These are phyloP conservation scores for Pantala flavescens DNA, from an alignment of 1,140 invertebrate species.

Conservation along the genomic window DNA sequence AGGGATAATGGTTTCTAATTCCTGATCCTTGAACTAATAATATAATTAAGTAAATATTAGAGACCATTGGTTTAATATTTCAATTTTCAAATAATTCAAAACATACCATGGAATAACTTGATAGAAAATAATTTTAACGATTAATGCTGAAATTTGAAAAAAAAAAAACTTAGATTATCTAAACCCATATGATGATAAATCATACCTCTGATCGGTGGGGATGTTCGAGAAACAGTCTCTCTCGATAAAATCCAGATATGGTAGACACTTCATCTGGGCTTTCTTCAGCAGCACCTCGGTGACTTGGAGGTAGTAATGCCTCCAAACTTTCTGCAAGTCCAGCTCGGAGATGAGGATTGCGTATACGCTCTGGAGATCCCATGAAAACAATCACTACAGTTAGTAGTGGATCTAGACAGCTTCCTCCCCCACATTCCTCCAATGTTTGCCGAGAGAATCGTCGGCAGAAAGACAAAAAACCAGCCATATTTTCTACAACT, in stretches of 20 bases:
- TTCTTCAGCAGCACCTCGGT: conserved; percentile 22
- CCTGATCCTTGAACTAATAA: too few species aligned
- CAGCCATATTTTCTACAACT: conserved; percentile 76
- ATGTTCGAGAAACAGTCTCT: conserved; percentile 68
- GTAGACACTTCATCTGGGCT: conserved; percentile 9
- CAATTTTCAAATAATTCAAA: too few species aligned
- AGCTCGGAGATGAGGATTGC: conserved; percentile 88
- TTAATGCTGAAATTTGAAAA: too few species aligned
- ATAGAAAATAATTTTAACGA: too few species aligned
- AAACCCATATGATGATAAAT: too few species aligned
- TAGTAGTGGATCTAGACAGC: conserved; percentile 46
- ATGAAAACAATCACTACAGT: conserved; percentile 54
- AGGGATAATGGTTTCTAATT: too few species aligned
- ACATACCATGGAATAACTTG: too few species aligned
- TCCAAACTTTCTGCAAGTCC: conserved; percentile 81
- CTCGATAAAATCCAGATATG: conserved; percentile 44
- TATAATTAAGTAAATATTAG: too few species aligned
- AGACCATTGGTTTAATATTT: too few species aligned
- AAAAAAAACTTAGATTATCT: too few species aligned
- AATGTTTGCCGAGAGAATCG: conserved; percentile 49
- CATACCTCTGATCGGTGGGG: conserved; percentile 52
- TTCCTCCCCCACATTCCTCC: conserved; percentile 42
- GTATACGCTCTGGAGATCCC: conserved; percentile 66
- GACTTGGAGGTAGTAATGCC: conserved; percentile 56
- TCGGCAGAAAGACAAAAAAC: conserved; percentile 61